phyloP scores from a whole-genome alignment of 2,888 invertebrate genomes.

The Caenorhabditis uteleia region DNA sequence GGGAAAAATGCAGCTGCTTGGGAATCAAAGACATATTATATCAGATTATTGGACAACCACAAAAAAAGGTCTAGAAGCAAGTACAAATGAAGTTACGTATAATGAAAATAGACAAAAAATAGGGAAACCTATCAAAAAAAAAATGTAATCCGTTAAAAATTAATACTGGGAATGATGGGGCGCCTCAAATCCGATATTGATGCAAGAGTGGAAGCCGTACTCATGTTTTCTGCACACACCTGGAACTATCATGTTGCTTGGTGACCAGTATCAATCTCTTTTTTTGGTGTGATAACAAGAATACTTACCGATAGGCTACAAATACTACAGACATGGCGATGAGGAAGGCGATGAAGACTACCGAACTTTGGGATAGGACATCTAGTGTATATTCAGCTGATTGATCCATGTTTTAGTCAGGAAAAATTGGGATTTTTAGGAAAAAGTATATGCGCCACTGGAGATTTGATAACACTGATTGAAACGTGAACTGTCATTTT shows the following conservation, averaged over 20 bases:
- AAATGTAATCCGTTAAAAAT: no score
- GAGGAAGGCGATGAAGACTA: slow-evolving; percentile 37
- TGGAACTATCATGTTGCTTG: slow-evolving; percentile 17
- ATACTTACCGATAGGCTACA: slow-evolving; percentile 39
- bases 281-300: not conserved
- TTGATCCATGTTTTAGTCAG: slow-evolving; percentile 26
- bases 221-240: slow-evolving; percentile 42
- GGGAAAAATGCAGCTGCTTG: no score
- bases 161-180: no score
- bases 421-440: not conserved
- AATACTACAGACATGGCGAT: slow-evolving; percentile 31
- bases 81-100: no score
- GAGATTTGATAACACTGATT: no score
- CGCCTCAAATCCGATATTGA: no score
- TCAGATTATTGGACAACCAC: no score
- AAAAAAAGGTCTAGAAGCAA: no score
- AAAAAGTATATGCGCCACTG: not conserved
- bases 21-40: no score
- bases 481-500: slow-evolving; percentile 3
- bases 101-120: no score
- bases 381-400: slow-evolving; percentile 38
- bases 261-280: not conserved
- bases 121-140: no score
- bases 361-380: slow-evolving; percentile 37
- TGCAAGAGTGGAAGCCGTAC: slow-evolving; percentile 17